Evolutionary conservation across 2,113 vertebrate genomes (phyloP), one percentile per base, ranked within the genome.

Genomic region (Columbina picui): DNA sequence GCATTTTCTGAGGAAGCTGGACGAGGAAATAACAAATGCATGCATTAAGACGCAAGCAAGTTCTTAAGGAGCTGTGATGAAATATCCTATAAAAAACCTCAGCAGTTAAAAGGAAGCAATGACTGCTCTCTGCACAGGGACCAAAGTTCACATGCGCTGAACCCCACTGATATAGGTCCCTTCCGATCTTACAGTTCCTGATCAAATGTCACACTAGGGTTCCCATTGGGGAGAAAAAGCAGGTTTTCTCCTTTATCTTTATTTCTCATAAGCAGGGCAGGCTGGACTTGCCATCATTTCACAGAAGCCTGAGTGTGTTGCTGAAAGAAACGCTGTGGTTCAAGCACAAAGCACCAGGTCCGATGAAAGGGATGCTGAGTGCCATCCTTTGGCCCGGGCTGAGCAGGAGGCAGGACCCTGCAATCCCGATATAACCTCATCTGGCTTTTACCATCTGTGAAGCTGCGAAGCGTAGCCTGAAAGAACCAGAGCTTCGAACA

Each of bases 361-460:
- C 30, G 56, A 22, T 63, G 57, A 16, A 92, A 84, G 67, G 4
- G 45, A 5, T 70, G 64, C 73, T 20, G 49, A 32, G 91, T 71
- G 86, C 81, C 89, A 52, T 14, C 86, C 64, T 26, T 57, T 61
- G 84, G 94, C 63, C 79, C 2, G 0, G 45, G 60, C 59, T 34
- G 21, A 2, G 52, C 80, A 84, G 76, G 71, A 92, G 86, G 83
- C 76, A 93, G 60, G 26, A 43, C 77, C 20, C 0, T 0, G 59
- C 22, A 56, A 85, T 45, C 65, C 14, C 14, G 76, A 73, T 10
- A 45, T 11, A 89, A 94, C 86, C 89, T 94, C 89, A 89, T 55
- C 80, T 94, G 84, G 80, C 89, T 92, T 87, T 64, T 12, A 25
- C 76, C 83, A 92, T 68, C 91, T 89, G 89, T 8, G 56, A 56